Conservation (phyloP, 2,888 invertebrate genomes). For the Lepeophtheirus nordmannii region DNA sequence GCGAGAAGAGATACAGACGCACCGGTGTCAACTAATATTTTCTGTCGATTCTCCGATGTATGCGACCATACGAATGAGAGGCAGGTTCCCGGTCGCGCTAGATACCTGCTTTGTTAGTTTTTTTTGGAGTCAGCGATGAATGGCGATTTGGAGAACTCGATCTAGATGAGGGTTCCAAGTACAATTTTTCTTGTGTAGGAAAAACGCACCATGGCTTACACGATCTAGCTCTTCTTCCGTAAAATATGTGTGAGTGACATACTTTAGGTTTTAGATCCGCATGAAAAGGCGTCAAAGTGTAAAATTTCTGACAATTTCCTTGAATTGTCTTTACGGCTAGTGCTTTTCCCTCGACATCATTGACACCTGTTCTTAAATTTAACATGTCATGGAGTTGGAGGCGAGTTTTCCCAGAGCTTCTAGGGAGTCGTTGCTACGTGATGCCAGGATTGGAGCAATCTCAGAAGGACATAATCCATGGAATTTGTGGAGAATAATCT, state of each 20-base stretch:
- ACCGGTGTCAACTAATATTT: neutral
- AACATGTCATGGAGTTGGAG: neutral
- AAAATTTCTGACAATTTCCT: neutral
- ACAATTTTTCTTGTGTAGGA: neutral
- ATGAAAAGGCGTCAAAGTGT: neutral
- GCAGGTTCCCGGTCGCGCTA: neutral
- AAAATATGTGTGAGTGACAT: neutral
- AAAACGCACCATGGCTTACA: neutral
- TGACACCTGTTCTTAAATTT: neutral
- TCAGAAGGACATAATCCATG: neutral
- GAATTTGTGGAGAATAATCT: neutral
- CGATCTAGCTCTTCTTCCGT: neutral
- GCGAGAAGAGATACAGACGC: neutral
- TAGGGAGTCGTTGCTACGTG: neutral
- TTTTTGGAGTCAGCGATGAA: neutral
- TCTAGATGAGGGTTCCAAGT: neutral
- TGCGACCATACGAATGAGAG: neutral
- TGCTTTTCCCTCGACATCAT: neutral
- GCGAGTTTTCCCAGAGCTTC: neutral
- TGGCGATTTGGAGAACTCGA: neutral
- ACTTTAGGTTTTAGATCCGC: neutral
- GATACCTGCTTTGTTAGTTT: neutral
- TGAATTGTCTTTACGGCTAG: neutral
- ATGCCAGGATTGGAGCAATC: neutral
- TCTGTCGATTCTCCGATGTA: neutral